Conservation (phyloP, 2,888 invertebrate genomes). For the Leptopilina drosophilae region DNA sequence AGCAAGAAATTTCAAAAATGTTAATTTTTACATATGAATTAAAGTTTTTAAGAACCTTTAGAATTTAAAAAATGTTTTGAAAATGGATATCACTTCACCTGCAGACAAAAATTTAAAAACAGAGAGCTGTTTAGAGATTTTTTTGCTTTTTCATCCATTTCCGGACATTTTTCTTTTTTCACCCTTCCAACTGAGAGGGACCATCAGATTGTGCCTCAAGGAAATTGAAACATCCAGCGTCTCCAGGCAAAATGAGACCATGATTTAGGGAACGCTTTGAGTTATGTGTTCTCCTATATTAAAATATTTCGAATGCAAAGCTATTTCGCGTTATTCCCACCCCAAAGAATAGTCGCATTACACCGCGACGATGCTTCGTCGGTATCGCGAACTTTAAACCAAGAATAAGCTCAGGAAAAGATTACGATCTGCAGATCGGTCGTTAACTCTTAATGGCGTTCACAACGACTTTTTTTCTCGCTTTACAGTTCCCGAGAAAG, state of each 20-base stretch:
- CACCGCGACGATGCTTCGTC: not conserved
- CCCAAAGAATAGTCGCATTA: conserved; percentile 13
- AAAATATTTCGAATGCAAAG: conserved; percentile 40
- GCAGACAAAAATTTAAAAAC: not conserved
- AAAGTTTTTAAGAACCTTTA: not conserved
- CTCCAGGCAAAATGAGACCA: conserved; percentile 70
- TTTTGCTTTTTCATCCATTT: conserved; percentile 28
- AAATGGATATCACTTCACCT: not conserved
- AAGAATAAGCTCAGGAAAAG: conserved; percentile 1
- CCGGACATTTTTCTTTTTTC: conserved; percentile 29
- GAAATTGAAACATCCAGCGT: conserved; percentile 85
- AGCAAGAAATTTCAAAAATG: not conserved
- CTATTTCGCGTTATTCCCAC: conserved; percentile 30
- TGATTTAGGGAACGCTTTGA: conserved; percentile 75
- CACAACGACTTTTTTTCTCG: conserved; percentile 52
- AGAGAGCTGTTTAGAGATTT: not conserved
- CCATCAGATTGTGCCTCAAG: conserved; percentile 85
- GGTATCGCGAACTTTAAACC: conserved; percentile 29
- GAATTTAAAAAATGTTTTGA: not conserved
- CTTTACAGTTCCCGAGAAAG: not conserved
- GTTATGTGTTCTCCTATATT: conserved; percentile 68
- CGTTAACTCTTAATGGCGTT: conserved; percentile 10
- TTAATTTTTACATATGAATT: not conserved
- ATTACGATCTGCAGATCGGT: conserved; percentile 29
- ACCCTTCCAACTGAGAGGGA: conserved; percentile 44